A percentile compares a stretch with the other conserved stretches of the same genome.
These are phyloP conservation scores for Pogonocichla stellata DNA, from an alignment of 2,113 vertebrate species.

Conservation along the genomic window DNA sequence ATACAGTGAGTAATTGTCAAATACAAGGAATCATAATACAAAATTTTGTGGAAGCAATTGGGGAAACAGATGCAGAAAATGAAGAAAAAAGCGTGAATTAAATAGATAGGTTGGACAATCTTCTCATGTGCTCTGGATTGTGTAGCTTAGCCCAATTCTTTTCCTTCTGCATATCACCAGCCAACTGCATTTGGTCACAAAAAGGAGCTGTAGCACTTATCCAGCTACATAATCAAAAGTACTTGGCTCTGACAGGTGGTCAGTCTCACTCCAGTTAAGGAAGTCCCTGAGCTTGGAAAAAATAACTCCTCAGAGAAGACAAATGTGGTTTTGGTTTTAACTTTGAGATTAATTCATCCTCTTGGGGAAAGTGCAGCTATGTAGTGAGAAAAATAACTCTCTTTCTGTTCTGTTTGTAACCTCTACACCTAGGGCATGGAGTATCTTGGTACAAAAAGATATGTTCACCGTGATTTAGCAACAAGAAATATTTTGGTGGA, in stretches of 20 bases:
- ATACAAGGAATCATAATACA: neutral
- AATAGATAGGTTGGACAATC: neutral
- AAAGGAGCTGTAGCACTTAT: neutral
- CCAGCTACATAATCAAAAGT: neutral
- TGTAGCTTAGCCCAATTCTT: neutral
- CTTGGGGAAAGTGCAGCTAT: neutral
- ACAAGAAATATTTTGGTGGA: conserved; percentile 97
- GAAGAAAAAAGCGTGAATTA: neutral
- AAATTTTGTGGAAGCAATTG: neutral
- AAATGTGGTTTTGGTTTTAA: neutral
- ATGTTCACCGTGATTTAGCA: conserved; percentile 95
- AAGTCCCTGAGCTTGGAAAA: neutral
- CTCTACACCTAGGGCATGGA: conserved; percentile 91
- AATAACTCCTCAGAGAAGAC: neutral
- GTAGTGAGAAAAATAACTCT: neutral
- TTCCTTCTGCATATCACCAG: neutral
- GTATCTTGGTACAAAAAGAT: conserved; percentile 91
- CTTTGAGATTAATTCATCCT: neutral
- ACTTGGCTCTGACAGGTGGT: neutral
- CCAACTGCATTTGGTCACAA: neutral
- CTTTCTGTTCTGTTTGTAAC: neutral
- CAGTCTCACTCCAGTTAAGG: neutral
- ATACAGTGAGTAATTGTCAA: neutral
- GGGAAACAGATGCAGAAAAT: neutral
- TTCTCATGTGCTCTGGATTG: neutral